Base-by-base conservation (phyloP, 2,888 invertebrate genomes). In the Noctuana brunneofusca region DNA sequence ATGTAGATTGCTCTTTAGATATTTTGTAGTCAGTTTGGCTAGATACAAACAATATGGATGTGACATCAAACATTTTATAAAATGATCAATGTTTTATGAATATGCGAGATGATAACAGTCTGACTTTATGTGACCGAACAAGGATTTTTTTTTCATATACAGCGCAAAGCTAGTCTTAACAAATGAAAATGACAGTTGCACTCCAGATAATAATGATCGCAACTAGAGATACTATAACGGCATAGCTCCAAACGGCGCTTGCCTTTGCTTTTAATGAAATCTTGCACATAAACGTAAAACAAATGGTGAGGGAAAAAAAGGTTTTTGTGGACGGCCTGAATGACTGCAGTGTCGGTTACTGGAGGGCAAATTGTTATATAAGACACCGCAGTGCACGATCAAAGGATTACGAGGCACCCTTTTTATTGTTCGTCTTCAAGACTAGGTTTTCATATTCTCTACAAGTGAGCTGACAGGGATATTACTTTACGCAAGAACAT, bases 361-460 rank as follows among this genome's bases (percentile, higher is more conserved):
- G 52, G 53, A 66, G 68, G 67, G 64, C 65, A 71, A 72, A 71
- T 70, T 68, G 70, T 70, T 71, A 74, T 66, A 69, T 65, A 69
- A 71, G 67, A 65, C 59, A 65, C 65, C 66, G 58, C 69, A 67
- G 62, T 58, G 59, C 52, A 68, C 66, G 71, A 71, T 75, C 72
- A 74, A 74, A 71, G 71, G 71, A 73, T 72, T 71, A 69, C 65
- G 60, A 30, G 50, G 35, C 67, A 66, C 67, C 66, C 68, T 60
- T 63, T 68, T 71, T 69, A 69, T 68, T 64, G 60, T 43, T 49
- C 59, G 30, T 66, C 62, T 63, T 58, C 52, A 12, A 52, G 9
- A 41, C 41, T 43, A 35, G 38, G 38, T 41, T 16, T 50, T 41
- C 18, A 38, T 27, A 50, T 58, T 41, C 27, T 3, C 3, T 12